Base-by-base conservation (phyloP, 1,140 invertebrate genomes). In the Triops cancriformis region DNA sequence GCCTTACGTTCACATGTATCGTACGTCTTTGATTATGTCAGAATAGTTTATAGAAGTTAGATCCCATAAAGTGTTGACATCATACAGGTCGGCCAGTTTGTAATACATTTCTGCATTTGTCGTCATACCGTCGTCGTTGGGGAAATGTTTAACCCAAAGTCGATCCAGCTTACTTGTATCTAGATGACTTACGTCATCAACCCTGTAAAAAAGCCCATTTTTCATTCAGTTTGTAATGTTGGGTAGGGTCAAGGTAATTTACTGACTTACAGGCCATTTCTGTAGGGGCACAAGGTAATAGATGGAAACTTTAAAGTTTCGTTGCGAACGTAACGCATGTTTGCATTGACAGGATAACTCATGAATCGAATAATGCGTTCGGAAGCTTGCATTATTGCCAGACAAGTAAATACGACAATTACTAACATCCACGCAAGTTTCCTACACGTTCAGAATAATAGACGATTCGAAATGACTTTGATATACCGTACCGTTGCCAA, bases 271-370 rank as follows among this genome's bases (percentile, higher is more conserved):
- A 78, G 27, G 11, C 41, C 51, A 9, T n/a, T 27, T 18, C 77
- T 64, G n/a, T 78, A 78, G 23, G 77, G 77, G 27, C 77, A 78
- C 9, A 78, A 31, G 14, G 73, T 78, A 11, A 78, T 73, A 26
- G 77, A 26, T 18, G 77, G 77, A 26, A 78, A 78, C 14, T 73
- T 42, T 27, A 78, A 43, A 10, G 77, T 37, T 26, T 78, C 73
- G 41, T 78, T 78, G 37, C 77, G 26, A 14, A 78, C 41, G 77
- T 73, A 74, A 7, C 77, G 77, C n/a, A 78, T 73, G 11, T 72
- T 78, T 27, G 77, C 51, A 27, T 73, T 74, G 26, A 78, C 77
- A 18, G 77, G 77, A 64, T 10, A 64, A 23, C 51, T 64, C 14
- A 64, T 23, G 51, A n/a, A 64, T 64, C 51, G 51, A 14, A 18